phyloP scores from a whole-genome alignment of 2,888 invertebrate genomes.

The Lepeophtheirus nordmannii region DNA sequence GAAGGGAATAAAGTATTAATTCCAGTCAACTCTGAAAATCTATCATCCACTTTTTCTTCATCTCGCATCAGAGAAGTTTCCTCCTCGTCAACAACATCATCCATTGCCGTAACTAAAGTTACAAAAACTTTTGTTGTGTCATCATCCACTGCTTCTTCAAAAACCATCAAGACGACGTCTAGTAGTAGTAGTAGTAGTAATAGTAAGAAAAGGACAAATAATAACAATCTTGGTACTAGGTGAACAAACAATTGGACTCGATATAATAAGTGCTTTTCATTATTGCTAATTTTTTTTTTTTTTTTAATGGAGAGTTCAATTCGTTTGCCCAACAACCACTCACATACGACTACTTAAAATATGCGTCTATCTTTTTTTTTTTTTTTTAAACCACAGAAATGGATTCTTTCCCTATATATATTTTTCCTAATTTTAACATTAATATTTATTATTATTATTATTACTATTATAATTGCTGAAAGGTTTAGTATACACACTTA shows the following conservation, averaged over 20 bases:
- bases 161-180: not conserved
- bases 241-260: no score
- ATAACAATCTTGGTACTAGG: no score
- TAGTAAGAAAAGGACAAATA: not conserved
- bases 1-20: not conserved
- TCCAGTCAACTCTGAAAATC: not conserved
- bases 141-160: not conserved
- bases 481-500: conserved; percentile 1
- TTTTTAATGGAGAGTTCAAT: no score
- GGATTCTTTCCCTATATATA: not conserved
- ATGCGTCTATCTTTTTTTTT: no score
- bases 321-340: no score
- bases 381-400: no score
- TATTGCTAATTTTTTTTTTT: no score
- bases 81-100: not conserved
- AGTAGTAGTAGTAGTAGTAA: not conserved
- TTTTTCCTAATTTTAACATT: conserved; percentile 3
- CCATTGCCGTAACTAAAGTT: not conserved
- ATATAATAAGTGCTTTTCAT: no score
- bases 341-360: no score
- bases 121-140: not conserved
- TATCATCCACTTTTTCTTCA: not conserved
- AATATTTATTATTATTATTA: no score
- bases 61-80: not conserved
- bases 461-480: not conserved